These are phyloP conservation scores for Heterotis niloticus DNA, from an alignment of 2,113 vertebrate species.

Conservation along the genomic window DNA sequence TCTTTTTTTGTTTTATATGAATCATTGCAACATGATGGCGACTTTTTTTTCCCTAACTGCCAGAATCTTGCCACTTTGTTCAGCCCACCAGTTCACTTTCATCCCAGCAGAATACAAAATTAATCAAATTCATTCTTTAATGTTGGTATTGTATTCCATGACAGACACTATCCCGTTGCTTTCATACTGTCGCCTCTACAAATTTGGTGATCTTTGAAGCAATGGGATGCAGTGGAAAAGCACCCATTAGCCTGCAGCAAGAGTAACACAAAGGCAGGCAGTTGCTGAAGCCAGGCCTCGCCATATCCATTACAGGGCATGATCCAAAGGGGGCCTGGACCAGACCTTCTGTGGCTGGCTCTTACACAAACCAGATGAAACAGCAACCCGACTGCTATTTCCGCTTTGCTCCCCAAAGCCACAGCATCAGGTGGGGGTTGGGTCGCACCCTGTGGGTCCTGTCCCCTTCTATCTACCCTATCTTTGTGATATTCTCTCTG, in stretches of 20 bases:
- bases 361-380: constrained; percentile 65
- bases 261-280: constrained; percentile 38
- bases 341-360: constrained; percentile 49
- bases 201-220: constrained; percentile 42
- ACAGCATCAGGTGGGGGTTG: constrained; percentile 22
- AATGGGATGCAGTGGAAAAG: constrained; percentile 46
- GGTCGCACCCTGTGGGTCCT: too few relatives aligned
- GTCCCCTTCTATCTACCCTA: too few relatives aligned
- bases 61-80: background rate
- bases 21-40: background rate
- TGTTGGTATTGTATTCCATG: constrained; percentile 41
- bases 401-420: constrained; percentile 52
- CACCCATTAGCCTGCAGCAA: constrained; percentile 32
- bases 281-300: constrained; percentile 49
- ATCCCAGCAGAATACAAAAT: constrained; percentile 21
- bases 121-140: constrained; percentile 39
- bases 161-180: constrained; percentile 37
- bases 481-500: too few relatives aligned
- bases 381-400: constrained; percentile 49
- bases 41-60: too few relatives aligned
- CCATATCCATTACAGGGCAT: constrained; percentile 55
- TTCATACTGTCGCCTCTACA: constrained; percentile 35
- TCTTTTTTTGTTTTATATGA: background rate
- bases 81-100: constrained; percentile 14
- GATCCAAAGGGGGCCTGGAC: constrained; percentile 30